A percentile compares a stretch with the other conserved stretches of the same genome.
phyloP scores from a whole-genome alignment of 2,113 vertebrate genomes.

The Oceanodroma tethys region DNA sequence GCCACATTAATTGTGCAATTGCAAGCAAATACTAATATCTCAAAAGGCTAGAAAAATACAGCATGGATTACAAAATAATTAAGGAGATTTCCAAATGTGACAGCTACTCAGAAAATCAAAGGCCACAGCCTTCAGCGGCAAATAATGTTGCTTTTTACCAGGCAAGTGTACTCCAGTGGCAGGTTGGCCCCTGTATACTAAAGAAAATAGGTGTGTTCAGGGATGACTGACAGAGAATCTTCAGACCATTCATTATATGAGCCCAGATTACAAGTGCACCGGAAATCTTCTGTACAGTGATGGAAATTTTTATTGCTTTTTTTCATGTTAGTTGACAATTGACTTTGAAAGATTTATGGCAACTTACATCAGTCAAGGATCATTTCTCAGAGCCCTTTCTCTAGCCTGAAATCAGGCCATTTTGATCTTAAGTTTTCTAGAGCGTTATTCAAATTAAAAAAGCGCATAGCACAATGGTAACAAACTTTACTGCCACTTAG shows the following conservation, averaged over 20 bases:
- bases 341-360: background rate
- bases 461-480: background rate
- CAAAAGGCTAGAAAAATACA: background rate
- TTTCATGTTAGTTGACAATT: background rate
- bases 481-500: background rate
- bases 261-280: background rate
- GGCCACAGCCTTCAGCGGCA: background rate
- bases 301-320: conserved; percentile 32
- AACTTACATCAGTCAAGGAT: background rate
- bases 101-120: background rate
- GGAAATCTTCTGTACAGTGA: background rate
- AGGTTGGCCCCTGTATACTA: background rate
- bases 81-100: background rate
- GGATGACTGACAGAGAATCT: background rate
- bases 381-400: background rate
- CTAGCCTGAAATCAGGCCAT: background rate
- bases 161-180: background rate
- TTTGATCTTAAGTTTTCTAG: background rate
- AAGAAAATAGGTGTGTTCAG: background rate
- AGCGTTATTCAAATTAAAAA: background rate
- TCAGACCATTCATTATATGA: background rate
- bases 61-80: background rate
- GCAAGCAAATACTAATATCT: background rate
- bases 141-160: background rate
- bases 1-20: background rate